Percentiles rank a stretch among this genome's conserved stretches.
phyloP scores from a whole-genome alignment of 2,888 invertebrate genomes.

The Serrognathus titanus region DNA sequence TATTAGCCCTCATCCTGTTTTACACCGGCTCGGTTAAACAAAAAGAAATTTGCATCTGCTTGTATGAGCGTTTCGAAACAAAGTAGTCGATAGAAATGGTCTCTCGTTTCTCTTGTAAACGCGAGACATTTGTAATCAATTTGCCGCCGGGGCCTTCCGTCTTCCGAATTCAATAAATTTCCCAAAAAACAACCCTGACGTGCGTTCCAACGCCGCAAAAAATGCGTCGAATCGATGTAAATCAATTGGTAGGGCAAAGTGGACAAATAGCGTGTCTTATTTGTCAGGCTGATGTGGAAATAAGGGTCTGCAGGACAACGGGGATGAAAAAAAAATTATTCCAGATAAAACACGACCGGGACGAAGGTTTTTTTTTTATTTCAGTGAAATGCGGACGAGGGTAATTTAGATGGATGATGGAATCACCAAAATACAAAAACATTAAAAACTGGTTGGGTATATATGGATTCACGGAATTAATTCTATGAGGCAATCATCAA shows the following conservation, averaged over 20 bases:
- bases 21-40: too few species aligned
- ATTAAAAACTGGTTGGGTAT: too few species aligned
- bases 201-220: neutral
- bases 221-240: slow-evolving; percentile 42
- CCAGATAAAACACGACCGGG: slow-evolving; percentile 12
- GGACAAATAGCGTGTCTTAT: slow-evolving; percentile 49
- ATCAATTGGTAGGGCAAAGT: slow-evolving; percentile 46
- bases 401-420: slow-evolving; percentile 7
- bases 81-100: neutral
- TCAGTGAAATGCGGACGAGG: neutral
- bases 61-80: too few species aligned
- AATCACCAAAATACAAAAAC: too few species aligned
- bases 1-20: too few species aligned
- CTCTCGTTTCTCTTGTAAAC: neutral
- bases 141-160: neutral
- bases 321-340: slow-evolving; percentile 38
- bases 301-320: slow-evolving; percentile 39
- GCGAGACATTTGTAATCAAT: neutral
- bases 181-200: neutral
- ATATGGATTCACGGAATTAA: too few species aligned
- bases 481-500: too few species aligned
- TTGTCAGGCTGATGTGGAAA: slow-evolving; percentile 47
- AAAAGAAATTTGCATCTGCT: too few species aligned
- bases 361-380: slow-evolving; percentile 12
- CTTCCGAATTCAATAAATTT: slow-evolving; percentile 1